Conservation (phyloP, 2,888 invertebrate genomes). For the Panopea generosa region DNA sequence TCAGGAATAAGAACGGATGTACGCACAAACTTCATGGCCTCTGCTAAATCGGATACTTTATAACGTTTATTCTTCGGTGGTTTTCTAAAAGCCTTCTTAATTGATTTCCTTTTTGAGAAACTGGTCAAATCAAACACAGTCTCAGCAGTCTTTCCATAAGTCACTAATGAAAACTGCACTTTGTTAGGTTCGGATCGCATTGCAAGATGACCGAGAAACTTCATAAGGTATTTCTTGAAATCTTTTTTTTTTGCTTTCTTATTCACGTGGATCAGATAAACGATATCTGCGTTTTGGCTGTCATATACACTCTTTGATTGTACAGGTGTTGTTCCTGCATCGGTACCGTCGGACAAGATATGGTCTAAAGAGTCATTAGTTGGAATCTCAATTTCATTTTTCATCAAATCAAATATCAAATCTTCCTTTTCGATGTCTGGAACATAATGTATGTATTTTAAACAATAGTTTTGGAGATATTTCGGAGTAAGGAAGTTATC, state of each 20-base stretch:
- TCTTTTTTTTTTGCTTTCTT: constrained; percentile 55
- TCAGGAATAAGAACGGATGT: constrained; percentile 46
- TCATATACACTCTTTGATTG: too few species aligned
- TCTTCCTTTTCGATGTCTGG: too few species aligned
- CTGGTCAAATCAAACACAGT: constrained; percentile 52
- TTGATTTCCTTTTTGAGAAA: constrained; percentile 40
- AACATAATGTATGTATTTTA: too few species aligned
- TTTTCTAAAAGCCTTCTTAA: constrained; percentile 58
- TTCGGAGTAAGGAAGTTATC: too few species aligned
- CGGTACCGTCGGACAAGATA: too few species aligned
- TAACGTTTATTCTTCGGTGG: constrained; percentile 55
- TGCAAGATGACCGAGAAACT: constrained; percentile 66
- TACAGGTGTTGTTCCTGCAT: too few species aligned
- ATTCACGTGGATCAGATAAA: constrained; percentile 69
- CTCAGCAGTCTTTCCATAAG: constrained; percentile 77
- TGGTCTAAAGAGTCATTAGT: too few species aligned
- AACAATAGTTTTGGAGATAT: too few species aligned
- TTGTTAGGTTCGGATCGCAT: constrained; percentile 66
- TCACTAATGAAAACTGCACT: constrained; percentile 78
- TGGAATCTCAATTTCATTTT: too few species aligned
- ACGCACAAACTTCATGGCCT: constrained; percentile 48
- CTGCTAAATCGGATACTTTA: constrained; percentile 47
- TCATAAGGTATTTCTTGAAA: constrained; percentile 61
- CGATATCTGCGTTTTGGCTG: constrained; percentile 66
- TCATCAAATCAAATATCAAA: too few species aligned